Conservation (phyloP, 2,113 vertebrate genomes). For the Xenus cinereus region DNA sequence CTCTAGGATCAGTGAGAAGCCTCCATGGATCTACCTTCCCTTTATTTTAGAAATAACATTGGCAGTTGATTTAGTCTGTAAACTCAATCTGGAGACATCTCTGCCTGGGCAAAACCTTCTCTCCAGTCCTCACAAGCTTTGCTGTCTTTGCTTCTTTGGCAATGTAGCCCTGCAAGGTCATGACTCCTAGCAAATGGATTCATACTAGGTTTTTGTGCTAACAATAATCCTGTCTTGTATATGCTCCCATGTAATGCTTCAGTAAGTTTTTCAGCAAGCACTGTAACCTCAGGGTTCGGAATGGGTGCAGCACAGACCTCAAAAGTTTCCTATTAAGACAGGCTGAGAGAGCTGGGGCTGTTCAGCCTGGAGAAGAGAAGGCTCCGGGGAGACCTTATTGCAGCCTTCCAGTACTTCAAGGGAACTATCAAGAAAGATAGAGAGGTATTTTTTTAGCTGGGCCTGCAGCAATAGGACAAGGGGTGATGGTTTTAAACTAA, state of each 20-base stretch:
- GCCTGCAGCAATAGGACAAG: background rate
- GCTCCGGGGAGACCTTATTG: background rate
- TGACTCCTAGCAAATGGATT: background rate
- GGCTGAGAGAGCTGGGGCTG: background rate
- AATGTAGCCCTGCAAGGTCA: background rate
- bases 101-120: background rate
- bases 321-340: background rate
- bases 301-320: background rate
- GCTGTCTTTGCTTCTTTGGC: background rate
- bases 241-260: background rate
- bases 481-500: background rate
- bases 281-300: background rate
- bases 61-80: background rate
- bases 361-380: background rate
- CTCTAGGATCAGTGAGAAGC: background rate
- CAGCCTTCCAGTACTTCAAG: background rate
- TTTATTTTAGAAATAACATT: background rate
- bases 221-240: background rate
- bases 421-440: background rate
- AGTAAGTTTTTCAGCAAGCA: background rate
- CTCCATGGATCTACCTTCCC: background rate
- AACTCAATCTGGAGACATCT: background rate
- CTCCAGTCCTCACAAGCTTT: background rate
- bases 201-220: background rate
- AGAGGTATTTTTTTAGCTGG: background rate